Evolutionary conservation across 2,888 invertebrate genomes (phyloP).

Genomic region (Iphiclides podalirius): DNA sequence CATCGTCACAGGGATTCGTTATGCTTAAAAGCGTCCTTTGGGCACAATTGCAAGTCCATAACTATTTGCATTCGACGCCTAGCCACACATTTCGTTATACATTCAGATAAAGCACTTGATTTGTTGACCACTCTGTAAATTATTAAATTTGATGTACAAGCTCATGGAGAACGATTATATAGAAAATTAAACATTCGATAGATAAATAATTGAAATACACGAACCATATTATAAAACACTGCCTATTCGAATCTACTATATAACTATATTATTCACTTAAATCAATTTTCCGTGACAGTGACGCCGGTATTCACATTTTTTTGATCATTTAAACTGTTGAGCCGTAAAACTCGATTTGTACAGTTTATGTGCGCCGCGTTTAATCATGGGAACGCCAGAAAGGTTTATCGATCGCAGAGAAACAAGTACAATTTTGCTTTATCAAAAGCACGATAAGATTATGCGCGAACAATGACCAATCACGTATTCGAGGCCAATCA

Average conservation of each 20-base stretch:
- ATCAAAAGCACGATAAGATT: slow-evolving; percentile 69
- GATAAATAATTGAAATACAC: background rate
- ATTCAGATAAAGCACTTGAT: slow-evolving; percentile 40
- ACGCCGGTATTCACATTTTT: background rate
- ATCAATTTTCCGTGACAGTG: slow-evolving; percentile 12
- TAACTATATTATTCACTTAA: slow-evolving; percentile 13
- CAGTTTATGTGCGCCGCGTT: slow-evolving; percentile 18
- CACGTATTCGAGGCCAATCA: slow-evolving; percentile 41
- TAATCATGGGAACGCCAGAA: slow-evolving; percentile 25
- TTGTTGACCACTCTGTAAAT: slow-evolving; percentile 31
- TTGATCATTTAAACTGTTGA: slow-evolving; percentile 11
- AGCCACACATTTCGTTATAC: slow-evolving; percentile 43
- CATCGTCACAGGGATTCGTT: slow-evolving; percentile 61
- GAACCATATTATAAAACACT: background rate
- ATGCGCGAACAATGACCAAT: slow-evolving; percentile 49
- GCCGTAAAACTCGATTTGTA: slow-evolving; percentile 22
- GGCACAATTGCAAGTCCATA: slow-evolving; percentile 14
- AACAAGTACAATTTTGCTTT: slow-evolving; percentile 53
- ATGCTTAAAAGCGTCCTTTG: slow-evolving; percentile 50
- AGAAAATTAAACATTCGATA: background rate
- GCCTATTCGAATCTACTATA: background rate
- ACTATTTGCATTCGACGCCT: background rate
- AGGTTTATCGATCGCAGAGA: slow-evolving; percentile 50
- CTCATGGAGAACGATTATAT: slow-evolving; percentile 22
- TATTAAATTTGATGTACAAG: slow-evolving; percentile 47